Base-by-base conservation (phyloP, 1,140 invertebrate species). In the Physella acuta region DNA sequence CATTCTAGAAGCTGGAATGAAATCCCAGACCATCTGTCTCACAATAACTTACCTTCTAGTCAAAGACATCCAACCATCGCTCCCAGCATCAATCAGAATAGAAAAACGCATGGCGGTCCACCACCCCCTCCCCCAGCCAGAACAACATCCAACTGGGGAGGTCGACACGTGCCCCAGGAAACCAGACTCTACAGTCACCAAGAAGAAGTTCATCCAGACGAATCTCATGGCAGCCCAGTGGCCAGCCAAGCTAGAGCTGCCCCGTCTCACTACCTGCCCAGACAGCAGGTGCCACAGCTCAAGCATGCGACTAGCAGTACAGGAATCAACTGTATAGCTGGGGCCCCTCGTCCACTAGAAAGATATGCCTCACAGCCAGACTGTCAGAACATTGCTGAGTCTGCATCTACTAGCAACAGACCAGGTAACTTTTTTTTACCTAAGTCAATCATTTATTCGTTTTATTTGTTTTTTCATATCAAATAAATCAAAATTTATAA, bases 361-460 rank as follows among this genome's bases (percentile, higher is more conserved):
- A 64, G 75, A 68, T 68, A 71, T 56, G 65, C 77, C 52, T 78
- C 71, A 59, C 77, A 75, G 59, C 75, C 74, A 37, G 74, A 75
- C 73, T 75, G 73, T 60, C 75, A 78, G 71, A 74, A 73, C 63
- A 73, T 76, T 62, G 71, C 72, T 73, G 66, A 71, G 39, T 60
- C 60, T 70, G 71, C 63, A 36, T 64, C 63, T 51, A 59, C 67
- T 68, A 63, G 70, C 72, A 75, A 69, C 69, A 44, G 51, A 37
- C 26, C 72, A 77, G 76, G 76, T 77, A 77, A 71, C 62, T 53
- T 28, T n/a, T 53, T 60, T 68, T 66, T n/a, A n/a, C n/a, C n/a
- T n/a, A n/a, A n/a, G n/a, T n/a, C n/a, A n/a, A n/a, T n/a, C n/a
- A n/a, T n/a, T n/a, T n/a, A n/a, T n/a, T n/a, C n/a, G n/a, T n/a